Base-by-base conservation (phyloP, 2,888 invertebrate genomes). In the Cryptocephalus primarius region DNA sequence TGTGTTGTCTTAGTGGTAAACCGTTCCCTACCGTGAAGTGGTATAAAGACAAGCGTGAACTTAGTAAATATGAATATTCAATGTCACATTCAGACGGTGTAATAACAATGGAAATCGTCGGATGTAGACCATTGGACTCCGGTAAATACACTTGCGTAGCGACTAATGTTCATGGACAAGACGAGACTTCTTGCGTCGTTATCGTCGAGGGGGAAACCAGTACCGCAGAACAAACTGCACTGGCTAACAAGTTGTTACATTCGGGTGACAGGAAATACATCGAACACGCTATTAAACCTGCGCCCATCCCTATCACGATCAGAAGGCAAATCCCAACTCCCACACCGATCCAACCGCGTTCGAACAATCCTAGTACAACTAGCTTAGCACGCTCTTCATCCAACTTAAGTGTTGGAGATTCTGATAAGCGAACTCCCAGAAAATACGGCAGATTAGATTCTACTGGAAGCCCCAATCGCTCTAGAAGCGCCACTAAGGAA, bases 61-160 rank as follows among this genome's bases (percentile, higher is more conserved):
- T 99, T 32, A 87, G 84, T 47, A 89, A 88, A 69, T 85, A 87
- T 66, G 91, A 94, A 60, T 95, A 90, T 70, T 80, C 89, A 45
- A 91, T 94, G 84, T 80, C 85, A 4, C 84, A 88, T 66, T 82
- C 92, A 3, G 93, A 94, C 69, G 99, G 99, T 59, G 95, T 99
- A 40, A 88, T 95, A 45, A 92, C 95, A 1, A 82, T 99, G 75
- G 99, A 99, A 76, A 94, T 99, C 60, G 80, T 89, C 55, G 91
- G 92, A 72, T 94, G 95, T 67, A 84, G 87, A 61, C 87, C 93
- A 1, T 86, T 86, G 48, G 99, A 99, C 75, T 92, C 94, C 52
- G 99, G 99, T 57, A 92, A 89, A 68, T 99, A 99, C 73, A 82
- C 82, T 39, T 97, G 97, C 70, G 79, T 88, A 33, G 97, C 99